Evolutionary conservation across 2,797 vertebrate genomes (phyloP), one percentile per base, ranked within the genome.

Genomic region (Sardinella longiceps): DNA sequence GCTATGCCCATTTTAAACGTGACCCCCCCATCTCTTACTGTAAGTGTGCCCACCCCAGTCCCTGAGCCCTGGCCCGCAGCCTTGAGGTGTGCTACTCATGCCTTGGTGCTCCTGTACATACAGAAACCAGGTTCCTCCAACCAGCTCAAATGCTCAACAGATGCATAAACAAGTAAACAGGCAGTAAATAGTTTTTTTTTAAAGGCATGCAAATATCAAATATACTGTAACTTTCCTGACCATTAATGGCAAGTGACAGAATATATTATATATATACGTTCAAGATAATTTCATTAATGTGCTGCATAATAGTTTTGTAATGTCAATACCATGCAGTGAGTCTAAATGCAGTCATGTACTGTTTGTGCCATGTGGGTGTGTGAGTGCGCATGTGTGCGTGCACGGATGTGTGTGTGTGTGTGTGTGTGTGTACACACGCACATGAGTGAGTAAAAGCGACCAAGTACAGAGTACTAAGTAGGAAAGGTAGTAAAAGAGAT

Each of bases 51-150:
- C 56, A 58, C 23, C 56, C 56, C 88, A 93, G 88, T 92, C 92
- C 85, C 87, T 84, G 60, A 45, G 56, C 83, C 7, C n/a, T n/a
- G n/a, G n/a, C n/a, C 56, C 56, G 10, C 23, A 25, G 56, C 56
- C 86, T 82, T 94, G 92, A 92, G 93, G 91, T 87, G 87, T 80
- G 92, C 93, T 92, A 90, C 92, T 95, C 93, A 95, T 94, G 94
- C 93, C 94, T 94, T 92, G 92, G 91, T 95, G 93, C 93, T 92
- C 93, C 94, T 91, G 93, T 92, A 94, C 93, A 93, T 93, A 93
- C n/a, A n/a, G n/a, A n/a, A n/a, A 92, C 93, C 90, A 86, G 90
- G 91, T 92, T 93, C 94, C 94, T 91, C 87, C 85, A 88, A 85
- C 12, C 85, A 91, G 91, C 81, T 84, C 86, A 92, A 89, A 91